Percentiles rank a stretch among this genome's conserved stretches.
Conservation (phyloP, 2,113 vertebrate species). For the Tyrannus savana region DNA sequence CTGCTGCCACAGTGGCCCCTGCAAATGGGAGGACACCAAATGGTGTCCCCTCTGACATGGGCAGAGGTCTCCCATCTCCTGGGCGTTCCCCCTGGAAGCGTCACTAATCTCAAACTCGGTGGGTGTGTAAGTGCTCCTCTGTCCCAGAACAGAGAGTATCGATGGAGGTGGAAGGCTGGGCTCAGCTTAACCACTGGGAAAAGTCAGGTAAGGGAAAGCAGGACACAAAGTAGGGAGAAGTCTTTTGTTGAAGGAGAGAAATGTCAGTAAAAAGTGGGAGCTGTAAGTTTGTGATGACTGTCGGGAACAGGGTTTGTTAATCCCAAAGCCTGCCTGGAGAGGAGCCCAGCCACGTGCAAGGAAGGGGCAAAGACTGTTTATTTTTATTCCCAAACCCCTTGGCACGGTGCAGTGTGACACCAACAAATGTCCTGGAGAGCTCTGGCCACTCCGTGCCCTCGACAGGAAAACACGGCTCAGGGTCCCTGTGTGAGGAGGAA, state of each 20-base stretch:
- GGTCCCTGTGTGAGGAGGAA: background rate
- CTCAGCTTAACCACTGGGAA: background rate
- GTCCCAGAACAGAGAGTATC: rapidly evolving
- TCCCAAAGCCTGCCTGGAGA: background rate
- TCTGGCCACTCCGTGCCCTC: rapidly evolving
- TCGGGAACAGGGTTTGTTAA: background rate
- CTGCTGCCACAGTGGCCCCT: background rate
- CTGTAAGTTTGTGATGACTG: rapidly evolving
- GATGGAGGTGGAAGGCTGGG: background rate
- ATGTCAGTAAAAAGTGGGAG: rapidly evolving
- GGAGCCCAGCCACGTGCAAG: rapidly evolving
- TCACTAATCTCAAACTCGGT: rapidly evolving
- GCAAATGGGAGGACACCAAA: too few species aligned
- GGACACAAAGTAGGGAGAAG: background rate
- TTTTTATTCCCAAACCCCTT: background rate
- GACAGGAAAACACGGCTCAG: background rate
- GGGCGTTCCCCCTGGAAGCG: background rate
- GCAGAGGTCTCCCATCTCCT: background rate
- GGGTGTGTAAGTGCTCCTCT: background rate
- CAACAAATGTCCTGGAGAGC: background rate
- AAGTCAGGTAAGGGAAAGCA: background rate
- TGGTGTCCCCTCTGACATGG: rapidly evolving
- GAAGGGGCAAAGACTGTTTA: background rate
- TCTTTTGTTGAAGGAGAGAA: background rate
- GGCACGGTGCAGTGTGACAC: background rate